A percentile compares a stretch with the other conserved stretches of the same genome.
These are phyloP conservation scores for Cotesia glomerata DNA, from an alignment of 1,140 invertebrate genomes.

Conservation along the genomic window DNA sequence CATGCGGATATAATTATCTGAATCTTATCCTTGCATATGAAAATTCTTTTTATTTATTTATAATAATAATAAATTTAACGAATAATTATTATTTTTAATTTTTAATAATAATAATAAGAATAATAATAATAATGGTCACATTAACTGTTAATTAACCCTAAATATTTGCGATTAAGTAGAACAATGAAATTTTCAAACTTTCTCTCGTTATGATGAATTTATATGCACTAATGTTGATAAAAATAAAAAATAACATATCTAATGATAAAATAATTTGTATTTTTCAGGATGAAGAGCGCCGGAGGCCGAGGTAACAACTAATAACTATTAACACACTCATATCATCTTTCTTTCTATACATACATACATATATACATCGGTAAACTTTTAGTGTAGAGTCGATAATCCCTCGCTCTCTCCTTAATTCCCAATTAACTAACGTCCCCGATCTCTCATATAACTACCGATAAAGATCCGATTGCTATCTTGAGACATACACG, in stretches of 20 bases:
- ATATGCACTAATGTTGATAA: background rate
- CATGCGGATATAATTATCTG: too few species aligned
- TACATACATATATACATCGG: background rate
- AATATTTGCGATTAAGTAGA: too few species aligned
- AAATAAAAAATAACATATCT: background rate
- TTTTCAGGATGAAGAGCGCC: constrained; percentile 57
- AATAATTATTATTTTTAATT: too few species aligned
- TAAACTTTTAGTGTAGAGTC: background rate
- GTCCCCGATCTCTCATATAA: constrained; percentile 25
- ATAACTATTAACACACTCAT: background rate
- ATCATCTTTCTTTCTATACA: background rate
- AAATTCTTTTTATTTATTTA: too few species aligned
- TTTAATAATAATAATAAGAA: too few species aligned
- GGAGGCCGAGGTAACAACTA: constrained; percentile 55
- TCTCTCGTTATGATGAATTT: too few species aligned
- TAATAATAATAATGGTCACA: too few species aligned
- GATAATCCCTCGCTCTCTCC: constrained; percentile 2
- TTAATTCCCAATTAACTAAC: constrained; percentile 29
- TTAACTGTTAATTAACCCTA: too few species aligned
- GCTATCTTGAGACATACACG: constrained; percentile 18
- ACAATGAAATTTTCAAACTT: too few species aligned
- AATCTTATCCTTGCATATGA: too few species aligned
- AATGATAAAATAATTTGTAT: constrained; percentile 35
- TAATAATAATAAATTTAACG: too few species aligned
- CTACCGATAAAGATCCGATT: constrained; percentile 29